These are phyloP conservation scores for Alligator sinensis DNA, from an alignment of 2,113 vertebrate species.

Conservation along the genomic window DNA sequence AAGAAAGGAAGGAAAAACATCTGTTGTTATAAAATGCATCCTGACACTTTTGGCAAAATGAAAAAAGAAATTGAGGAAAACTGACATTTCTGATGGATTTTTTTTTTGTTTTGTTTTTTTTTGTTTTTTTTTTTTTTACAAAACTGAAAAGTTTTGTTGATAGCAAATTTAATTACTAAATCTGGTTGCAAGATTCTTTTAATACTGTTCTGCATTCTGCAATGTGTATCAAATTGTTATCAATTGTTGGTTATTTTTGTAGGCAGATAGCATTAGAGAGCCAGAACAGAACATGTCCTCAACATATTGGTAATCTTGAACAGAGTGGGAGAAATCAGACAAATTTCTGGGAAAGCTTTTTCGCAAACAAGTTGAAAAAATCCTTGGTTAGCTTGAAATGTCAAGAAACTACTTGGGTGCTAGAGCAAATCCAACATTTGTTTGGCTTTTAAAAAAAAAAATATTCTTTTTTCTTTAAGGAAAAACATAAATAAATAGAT, in stretches of 20 bases:
- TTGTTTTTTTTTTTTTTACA: neutral
- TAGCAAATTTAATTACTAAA: neutral
- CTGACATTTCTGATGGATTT: neutral
- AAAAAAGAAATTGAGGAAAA: neutral
- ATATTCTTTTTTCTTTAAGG: neutral
- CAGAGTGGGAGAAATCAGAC: slow-evolving; percentile 43
- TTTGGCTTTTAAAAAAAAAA: slow-evolving; percentile 28
- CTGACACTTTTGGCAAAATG: neutral
- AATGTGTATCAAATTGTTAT: neutral
- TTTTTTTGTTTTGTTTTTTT: no score
- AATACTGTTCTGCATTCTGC: slow-evolving; percentile 18
- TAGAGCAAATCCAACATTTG: neutral
- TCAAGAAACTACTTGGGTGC: slow-evolving; percentile 34
- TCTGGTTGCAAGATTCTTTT: slow-evolving; percentile 16
- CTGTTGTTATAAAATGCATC: no score
- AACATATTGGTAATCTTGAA: slow-evolving; percentile 56
- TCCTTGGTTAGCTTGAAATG: neutral
- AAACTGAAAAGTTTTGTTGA: neutral
- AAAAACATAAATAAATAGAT: slow-evolving; percentile 7
- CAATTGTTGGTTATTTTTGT: slow-evolving; percentile 25
- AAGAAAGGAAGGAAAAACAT: neutral
- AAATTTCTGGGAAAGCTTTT: slow-evolving; percentile 22
- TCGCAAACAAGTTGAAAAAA: slow-evolving; percentile 33
- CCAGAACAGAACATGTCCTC: slow-evolving; percentile 19
- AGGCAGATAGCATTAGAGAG: neutral